Evolutionary conservation across 2,113 vertebrate species (phyloP), one percentile per base, ranked within the genome.

Genomic region (Perccottus glenii): DNA sequence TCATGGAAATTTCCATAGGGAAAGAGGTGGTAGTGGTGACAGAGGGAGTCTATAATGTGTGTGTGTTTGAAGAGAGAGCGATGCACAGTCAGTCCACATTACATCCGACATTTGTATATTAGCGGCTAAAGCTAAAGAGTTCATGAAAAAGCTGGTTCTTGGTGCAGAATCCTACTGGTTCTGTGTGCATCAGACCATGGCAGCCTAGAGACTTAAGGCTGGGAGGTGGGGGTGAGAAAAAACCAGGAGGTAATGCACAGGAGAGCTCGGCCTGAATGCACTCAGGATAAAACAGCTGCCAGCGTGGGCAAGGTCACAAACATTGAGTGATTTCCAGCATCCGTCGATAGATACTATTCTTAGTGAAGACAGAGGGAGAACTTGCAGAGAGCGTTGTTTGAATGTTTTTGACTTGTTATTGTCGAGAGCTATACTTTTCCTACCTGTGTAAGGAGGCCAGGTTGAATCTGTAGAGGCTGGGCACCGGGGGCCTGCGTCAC

Each of bases 381-480:
- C 70, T 35, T 66, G 66, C 60, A 66, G 60, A 70, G 60, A 59
- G 65, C 40, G 68, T 60, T 68, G 33, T 73, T 80, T 73, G 15
- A 76, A 71, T 75, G 73, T 16, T 62, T 40, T 67, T 49, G 53
- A 55, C 35, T n/a, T 27, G 33, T 35, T 63, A 27, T 38, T 50
- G 44, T 66, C 51, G 42, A 64, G 38, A 69, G 42, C 65, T 63
- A n/a, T 45, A 48, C 9, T 65, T n/a, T 19, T 60, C 81, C 45
- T 96, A 99, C 98, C 97, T 99, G 98, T 90, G 98, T 94, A 0
- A 99, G 95, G 57, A 99, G 95, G 67, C 98, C 94, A 46, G 96
- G 95, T 53, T 99, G 98, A 88, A 99, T 98, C 90, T 99, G 98
- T 74, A 99, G 94, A 75, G 97, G 95, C 82, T 97, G 98, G 11